Evolutionary conservation across 2,797 vertebrate species (phyloP).

Genomic region (Arnoldichthys spilopterus): DNA sequence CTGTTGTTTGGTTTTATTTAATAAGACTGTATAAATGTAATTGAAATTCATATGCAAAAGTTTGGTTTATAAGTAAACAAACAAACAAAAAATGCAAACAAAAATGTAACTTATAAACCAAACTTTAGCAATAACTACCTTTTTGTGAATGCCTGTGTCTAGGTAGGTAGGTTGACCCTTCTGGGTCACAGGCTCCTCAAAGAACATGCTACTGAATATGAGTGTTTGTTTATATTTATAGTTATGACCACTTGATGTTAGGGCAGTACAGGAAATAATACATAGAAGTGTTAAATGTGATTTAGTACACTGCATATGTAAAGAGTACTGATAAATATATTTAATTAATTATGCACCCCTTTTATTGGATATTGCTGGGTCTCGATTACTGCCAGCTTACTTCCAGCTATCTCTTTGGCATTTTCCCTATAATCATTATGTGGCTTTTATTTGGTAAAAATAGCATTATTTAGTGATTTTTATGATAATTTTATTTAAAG

Average conservation of each 20-base stretch:
- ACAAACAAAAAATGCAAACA: too few relatives aligned
- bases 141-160: not conserved
- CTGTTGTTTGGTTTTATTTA: not conserved
- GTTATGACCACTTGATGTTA: not conserved
- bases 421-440: not conserved
- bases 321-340: not conserved
- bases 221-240: too few relatives aligned
- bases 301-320: not conserved
- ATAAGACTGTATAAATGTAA: not conserved
- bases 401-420: not conserved
- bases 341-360: not conserved
- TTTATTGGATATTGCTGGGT: not conserved
- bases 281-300: not conserved
- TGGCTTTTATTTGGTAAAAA: not conserved
- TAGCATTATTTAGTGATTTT: too few relatives aligned
- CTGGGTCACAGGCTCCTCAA: not conserved
- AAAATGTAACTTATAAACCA: too few relatives aligned
- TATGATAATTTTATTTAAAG: not conserved
- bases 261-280: too few relatives aligned
- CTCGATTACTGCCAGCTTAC: not conserved
- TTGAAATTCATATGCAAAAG: too few relatives aligned
- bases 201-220: not conserved
- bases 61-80: too few relatives aligned
- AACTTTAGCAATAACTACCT: not conserved
- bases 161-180: not conserved